Conservation (phyloP, 2,888 invertebrate genomes). For the Acanthosepion pharaonis region DNA sequence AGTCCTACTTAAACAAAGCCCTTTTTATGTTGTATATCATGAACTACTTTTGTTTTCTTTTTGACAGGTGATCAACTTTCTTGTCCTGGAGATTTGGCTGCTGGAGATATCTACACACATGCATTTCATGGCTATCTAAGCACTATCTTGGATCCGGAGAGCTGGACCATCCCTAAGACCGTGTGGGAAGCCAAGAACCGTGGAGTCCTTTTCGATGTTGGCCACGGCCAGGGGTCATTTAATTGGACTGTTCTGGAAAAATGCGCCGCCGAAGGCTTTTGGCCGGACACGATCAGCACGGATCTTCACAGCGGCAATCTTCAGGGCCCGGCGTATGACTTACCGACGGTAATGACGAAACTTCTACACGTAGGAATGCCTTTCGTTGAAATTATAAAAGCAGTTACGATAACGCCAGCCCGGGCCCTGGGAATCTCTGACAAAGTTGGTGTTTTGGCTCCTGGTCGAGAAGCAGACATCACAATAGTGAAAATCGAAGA, state of each 20-base stretch:
- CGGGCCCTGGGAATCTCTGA: constrained; percentile 48
- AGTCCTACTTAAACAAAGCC: too few species aligned
- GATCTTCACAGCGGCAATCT: constrained; percentile 65
- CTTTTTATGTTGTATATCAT: too few species aligned
- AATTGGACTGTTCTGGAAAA: constrained; percentile 66
- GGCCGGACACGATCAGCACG: constrained; percentile 66
- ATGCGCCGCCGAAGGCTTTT: constrained; percentile 59
- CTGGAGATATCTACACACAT: constrained; percentile 70
- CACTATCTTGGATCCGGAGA: constrained; percentile 58
- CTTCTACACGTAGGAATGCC: constrained; percentile 69
- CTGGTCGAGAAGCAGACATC: constrained; percentile 64
- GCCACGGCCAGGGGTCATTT: constrained; percentile 69
- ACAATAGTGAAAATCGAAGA: constrained; percentile 63
- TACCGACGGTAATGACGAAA: constrained; percentile 67
- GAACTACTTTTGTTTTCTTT: not conserved
- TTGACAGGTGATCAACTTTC: constrained; percentile 51
- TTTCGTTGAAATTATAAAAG: constrained; percentile 61
- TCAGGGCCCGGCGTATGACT: constrained; percentile 67
- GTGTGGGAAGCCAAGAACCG: constrained; percentile 63
- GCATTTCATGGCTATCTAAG: constrained; percentile 59
- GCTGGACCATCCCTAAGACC: constrained; percentile 54
- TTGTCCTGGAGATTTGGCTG: constrained; percentile 62
- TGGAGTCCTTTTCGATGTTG: constrained; percentile 68
- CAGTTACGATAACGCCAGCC: constrained; percentile 66
- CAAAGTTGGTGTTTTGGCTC: constrained; percentile 57